phyloP scores from a whole-genome alignment of 2,888 invertebrate genomes.

The Marasmarcha lunaedactyla region DNA sequence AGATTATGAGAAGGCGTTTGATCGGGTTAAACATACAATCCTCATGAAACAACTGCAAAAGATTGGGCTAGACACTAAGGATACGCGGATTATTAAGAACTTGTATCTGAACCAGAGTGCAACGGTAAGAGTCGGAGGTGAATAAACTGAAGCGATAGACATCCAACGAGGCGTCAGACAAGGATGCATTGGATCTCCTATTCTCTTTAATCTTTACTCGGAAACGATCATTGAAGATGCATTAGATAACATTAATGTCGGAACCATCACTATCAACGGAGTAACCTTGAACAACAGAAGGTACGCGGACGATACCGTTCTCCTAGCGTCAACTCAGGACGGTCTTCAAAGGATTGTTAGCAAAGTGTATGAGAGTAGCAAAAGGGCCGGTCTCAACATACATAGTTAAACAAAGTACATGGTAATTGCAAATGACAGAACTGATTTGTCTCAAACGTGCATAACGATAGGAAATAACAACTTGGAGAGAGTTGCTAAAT shows the following conservation, averaged over 20 bases:
- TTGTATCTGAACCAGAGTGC: not conserved
- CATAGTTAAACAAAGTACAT: not conserved
- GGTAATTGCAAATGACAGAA: no score
- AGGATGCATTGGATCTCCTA: not conserved
- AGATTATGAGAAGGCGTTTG: constrained; percentile 12
- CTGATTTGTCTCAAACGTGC: no score
- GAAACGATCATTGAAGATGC: not conserved
- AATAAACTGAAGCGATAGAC: not conserved
- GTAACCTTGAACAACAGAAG: not conserved
- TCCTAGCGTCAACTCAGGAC: not conserved
- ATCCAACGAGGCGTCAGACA: not conserved
- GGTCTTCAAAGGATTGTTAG: not conserved
- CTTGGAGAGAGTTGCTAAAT: no score
- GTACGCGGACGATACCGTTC: not conserved
- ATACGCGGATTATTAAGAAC: no score
- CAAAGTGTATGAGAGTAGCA: not conserved
- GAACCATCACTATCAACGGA: not conserved
- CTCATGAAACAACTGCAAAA: constrained; percentile 3
- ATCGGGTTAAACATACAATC: constrained; percentile 5
- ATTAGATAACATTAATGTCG: not conserved
- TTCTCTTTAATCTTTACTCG: not conserved
- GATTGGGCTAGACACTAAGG: constrained; percentile 9
- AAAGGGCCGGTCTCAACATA: not conserved
- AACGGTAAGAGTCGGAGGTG: not conserved
- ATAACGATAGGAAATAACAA: no score